Base-by-base conservation (phyloP, 2,113 vertebrate genomes). In the Steatornis caripensis region DNA sequence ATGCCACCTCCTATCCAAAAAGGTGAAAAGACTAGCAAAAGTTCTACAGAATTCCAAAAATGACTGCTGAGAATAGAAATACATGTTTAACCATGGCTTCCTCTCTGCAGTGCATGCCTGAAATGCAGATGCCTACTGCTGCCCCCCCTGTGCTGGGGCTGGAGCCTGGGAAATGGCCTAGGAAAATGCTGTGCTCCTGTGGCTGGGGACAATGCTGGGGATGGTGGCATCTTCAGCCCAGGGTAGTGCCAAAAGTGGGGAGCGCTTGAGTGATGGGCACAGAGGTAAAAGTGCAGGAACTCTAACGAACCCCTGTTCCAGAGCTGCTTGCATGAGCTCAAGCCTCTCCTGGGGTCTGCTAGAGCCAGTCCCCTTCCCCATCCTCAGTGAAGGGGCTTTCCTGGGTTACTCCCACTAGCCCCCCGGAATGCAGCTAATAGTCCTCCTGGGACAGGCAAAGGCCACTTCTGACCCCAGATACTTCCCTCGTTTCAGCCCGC, bases 261-360 rank as follows among this genome's bases (percentile, higher is more conserved):
- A 61, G 53, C 1, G 1, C 43, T 48, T 64, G 58, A 64, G 36
- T 4, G 3, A 68, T 29, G 19, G 29, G 4, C 37, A 54, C 39
- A 72, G 36, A 27, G 5, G 22, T 3, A 3, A 34, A 66, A 86
- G 3, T 41, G 5, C 48, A 9, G 10, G 34, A 49, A 34, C 4
- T 4, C 3, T 20, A 9, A 8, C 8, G 27, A 15, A 2, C 1
- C 6, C 24, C 5, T 1, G 1, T 60, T 15, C 46, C 26, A 36
- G 26, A 32, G 43, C 34, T 49, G 48, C 19, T 20, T 20, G 21
- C 19, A 10, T 16, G 61, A n/a, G 43, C 23, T 61, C 2, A 2
- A 30, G 17, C 3, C 16, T 65, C 55, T 61, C 71, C 55, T 51
- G 53, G 54, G 19, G 27, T 37, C 37, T 45, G 45, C 27, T 48